Conservation (phyloP, 2,888 invertebrate genomes). For the Cephus pulcher region DNA sequence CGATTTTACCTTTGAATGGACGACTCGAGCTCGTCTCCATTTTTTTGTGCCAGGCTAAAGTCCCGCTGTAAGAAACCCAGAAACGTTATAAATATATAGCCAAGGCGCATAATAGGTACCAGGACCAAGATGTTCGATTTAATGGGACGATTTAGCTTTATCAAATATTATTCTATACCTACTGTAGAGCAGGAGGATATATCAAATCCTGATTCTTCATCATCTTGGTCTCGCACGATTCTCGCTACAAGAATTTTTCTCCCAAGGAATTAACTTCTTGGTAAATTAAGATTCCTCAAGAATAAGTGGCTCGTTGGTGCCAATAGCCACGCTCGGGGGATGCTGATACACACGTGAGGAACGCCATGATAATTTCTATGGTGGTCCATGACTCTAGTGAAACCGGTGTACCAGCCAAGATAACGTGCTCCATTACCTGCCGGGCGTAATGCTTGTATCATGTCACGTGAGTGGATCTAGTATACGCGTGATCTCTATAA, state of each 20-base stretch:
- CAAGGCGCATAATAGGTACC: neutral
- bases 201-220: neutral
- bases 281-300: neutral
- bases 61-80: neutral
- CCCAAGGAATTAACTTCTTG: neutral
- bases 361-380: neutral
- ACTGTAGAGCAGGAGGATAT: neutral
- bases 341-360: neutral
- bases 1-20: constrained; percentile 42
- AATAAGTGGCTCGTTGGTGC: neutral
- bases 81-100: neutral
- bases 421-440: neutral
- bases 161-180: neutral
- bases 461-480: neutral
- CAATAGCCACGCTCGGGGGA: neutral
- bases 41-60: neutral
- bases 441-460: neutral
- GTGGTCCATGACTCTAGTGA: neutral
- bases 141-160: neutral
- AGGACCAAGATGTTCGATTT: neutral
- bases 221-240: neutral
- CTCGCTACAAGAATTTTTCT: neutral
- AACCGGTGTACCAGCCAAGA: neutral
- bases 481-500: neutral
- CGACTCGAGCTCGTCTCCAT: constrained; percentile 17